Percentiles rank a stretch among this genome's conserved stretches.
These are phyloP conservation scores for Hylaeus anthracinus DNA, from an alignment of 1,140 invertebrate genomes.

Conservation along the genomic window DNA sequence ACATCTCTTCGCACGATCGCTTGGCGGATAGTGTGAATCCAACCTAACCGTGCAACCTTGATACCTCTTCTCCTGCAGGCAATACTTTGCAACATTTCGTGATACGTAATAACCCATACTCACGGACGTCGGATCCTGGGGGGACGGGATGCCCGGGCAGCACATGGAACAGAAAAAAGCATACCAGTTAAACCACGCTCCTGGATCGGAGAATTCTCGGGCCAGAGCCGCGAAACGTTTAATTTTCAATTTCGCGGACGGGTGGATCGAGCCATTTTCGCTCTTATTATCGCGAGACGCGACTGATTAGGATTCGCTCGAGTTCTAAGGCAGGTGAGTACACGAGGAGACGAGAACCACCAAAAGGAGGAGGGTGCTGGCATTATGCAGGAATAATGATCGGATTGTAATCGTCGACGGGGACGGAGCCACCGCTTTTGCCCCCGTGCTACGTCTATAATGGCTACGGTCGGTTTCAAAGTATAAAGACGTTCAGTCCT, in stretches of 20 bases:
- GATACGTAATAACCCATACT: constrained; percentile 71
- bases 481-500: constrained; percentile 70
- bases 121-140: constrained; percentile 80
- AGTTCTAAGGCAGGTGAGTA: constrained; percentile 58
- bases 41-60: too few relatives aligned
- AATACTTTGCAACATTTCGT: constrained; percentile 50
- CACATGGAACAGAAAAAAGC: constrained; percentile 77
- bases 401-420: constrained; percentile 74
- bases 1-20: too few relatives aligned
- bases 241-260: constrained; percentile 67
- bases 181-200: constrained; percentile 38
- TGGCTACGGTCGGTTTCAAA: constrained; percentile 45
- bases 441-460: constrained; percentile 63
- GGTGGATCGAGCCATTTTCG: neutral
- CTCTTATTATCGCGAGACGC: constrained; percentile 45
- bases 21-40: too few relatives aligned
- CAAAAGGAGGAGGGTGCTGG: neutral
- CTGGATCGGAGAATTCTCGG: constrained; percentile 36
- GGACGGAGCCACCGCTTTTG: constrained; percentile 57
- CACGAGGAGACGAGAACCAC: constrained; percentile 15
- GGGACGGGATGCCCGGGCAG: constrained; percentile 6
- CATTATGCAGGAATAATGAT: constrained; percentile 76
- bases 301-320: constrained; percentile 53
- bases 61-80: neutral
- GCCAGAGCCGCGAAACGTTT: constrained; percentile 47